Evolutionary conservation across 92 coral and sea anemone genomes (phyloP), one percentile per base, ranked within the genome.

Genomic region (Umimayanthus kanabou): DNA sequence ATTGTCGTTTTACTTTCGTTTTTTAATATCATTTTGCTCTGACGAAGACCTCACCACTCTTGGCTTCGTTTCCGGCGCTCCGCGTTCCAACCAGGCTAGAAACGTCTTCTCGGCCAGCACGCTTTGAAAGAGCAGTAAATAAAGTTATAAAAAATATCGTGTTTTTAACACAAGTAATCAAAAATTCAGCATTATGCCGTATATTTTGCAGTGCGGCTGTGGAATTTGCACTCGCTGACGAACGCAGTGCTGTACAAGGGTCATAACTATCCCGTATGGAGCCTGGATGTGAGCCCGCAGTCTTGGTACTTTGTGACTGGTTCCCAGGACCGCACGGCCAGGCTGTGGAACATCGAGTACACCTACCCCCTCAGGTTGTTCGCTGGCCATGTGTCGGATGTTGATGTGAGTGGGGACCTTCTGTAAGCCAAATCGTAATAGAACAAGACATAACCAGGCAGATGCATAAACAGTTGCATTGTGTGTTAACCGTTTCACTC

Each of bases 291-390:
- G 53, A 97, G 99, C 84, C 89, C 96, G 73, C 95, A 94, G 87
- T 96, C 94, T 78, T 91, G 92, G 76, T 97, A 97, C 95, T 97
- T 97, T 89, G 99, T 94, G 49, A 95, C 96, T 82, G 93, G 97
- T n/a, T 97, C 99, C 85, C 98, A 95, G 91, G 99, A 97, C 90
- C 94, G 92, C 86, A 92, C 99, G 87, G 99, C 98, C 55, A 90
- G 98, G 64, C 92, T 97, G n/a, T 97, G 99, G 99, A 95, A 95
- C 74, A 76, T 95, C 15, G 99, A 97, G 87, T 93, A 94, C 76
- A 97, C 94, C 77, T 97, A 92, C 89, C 99, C 99, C 30, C 81
- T 97, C 80, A 85, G 98, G 77, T 92, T 97, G 55, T 97, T 97
- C 81, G 97, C 98, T 11, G 99, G 99, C 2, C 99, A 97, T 81